Percentiles rank a stretch among this genome's conserved stretches.
These are phyloP conservation scores for Xenopus borealis DNA, from an alignment of 2,113 vertebrate species.

Conservation along the genomic window DNA sequence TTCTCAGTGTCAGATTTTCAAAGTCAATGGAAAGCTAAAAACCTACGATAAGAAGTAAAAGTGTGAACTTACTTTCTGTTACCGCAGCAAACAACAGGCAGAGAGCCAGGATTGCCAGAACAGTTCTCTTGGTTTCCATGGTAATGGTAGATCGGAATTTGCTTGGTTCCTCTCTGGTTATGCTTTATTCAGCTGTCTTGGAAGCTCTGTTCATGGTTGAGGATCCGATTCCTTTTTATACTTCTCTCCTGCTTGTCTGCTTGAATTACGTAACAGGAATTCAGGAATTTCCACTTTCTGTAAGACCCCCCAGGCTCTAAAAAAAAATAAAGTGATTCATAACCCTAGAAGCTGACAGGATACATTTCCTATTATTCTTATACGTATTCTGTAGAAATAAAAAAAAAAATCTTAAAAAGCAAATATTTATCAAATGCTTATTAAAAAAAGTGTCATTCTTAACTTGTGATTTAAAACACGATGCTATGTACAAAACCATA, in stretches of 20 bases:
- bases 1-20: too few species aligned
- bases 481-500: too few species aligned
- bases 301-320: background rate
- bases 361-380: too few species aligned
- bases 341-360: background rate
- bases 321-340: background rate
- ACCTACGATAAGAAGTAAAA: background rate
- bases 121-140: background rate
- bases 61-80: background rate
- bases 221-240: background rate
- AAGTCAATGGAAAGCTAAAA: too few species aligned
- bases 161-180: background rate
- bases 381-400: too few species aligned
- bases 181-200: background rate
- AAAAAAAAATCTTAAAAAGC: too few species aligned
- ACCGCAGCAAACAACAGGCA: background rate
- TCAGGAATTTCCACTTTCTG: constrained; percentile 10
- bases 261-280: constrained; percentile 3
- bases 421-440: too few species aligned
- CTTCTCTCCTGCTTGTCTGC: background rate
- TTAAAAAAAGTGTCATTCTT: too few species aligned
- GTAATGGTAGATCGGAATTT: background rate
- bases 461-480: too few species aligned
- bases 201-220: background rate
- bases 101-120: background rate